A percentile compares a stretch with the other conserved stretches of the same genome.
Evolutionary conservation across 2,888 invertebrate genomes (phyloP).

Genomic region (Phymatocera aterrima): DNA sequence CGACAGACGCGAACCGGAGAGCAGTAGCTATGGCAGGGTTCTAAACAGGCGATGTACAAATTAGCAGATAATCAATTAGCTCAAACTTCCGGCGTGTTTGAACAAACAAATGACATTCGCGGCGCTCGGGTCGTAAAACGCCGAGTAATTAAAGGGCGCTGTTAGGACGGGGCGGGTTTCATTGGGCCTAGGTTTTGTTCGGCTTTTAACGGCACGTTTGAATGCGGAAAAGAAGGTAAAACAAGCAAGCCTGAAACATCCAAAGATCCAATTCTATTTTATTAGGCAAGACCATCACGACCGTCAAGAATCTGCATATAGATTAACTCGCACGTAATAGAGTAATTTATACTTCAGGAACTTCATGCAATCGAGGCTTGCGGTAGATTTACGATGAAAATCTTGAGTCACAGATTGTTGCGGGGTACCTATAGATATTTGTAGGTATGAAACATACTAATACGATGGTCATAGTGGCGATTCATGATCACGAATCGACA

Average conservation of each 20-base stretch:
- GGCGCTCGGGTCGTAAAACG: constrained; percentile 64
- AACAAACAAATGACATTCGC: constrained; percentile 66
- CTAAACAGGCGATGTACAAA: constrained; percentile 62
- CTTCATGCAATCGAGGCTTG: not conserved
- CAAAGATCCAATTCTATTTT: constrained; percentile 55
- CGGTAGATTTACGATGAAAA: not conserved
- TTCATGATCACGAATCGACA: too few relatives aligned
- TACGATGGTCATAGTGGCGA: too few relatives aligned
- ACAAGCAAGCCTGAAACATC: constrained; percentile 33
- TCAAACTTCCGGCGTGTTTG: constrained; percentile 65
- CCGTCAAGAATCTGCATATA: constrained; percentile 59
- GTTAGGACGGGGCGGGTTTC: constrained; percentile 57
- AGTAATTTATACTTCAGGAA: constrained; percentile 48
- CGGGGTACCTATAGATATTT: not conserved
- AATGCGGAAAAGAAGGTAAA: constrained; percentile 46
- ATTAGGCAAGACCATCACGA: constrained; percentile 50
- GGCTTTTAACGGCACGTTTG: constrained; percentile 45
- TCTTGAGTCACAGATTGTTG: constrained; percentile 8
- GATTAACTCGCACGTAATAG: constrained; percentile 55
- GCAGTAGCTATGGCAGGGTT: too few relatives aligned
- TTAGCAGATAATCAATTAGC: constrained; percentile 71
- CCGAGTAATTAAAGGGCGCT: constrained; percentile 67
- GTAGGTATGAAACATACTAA: too few relatives aligned
- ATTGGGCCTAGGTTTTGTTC: constrained; percentile 51
- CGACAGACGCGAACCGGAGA: constrained; percentile 37